Conservation (phyloP, 2,113 vertebrate genomes). For the Progne subis region DNA sequence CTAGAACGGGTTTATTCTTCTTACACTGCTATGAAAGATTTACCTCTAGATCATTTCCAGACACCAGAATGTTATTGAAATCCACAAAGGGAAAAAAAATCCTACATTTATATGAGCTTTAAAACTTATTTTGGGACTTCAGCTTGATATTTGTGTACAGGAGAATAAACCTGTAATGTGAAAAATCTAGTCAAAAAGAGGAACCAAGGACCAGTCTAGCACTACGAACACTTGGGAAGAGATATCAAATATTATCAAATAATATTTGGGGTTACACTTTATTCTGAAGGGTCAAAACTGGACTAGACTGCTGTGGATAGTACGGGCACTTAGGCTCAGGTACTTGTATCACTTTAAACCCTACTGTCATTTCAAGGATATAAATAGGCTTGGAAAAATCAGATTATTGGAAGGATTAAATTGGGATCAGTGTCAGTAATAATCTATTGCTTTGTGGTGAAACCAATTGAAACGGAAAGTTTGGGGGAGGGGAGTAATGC, state of each 20-base stretch:
- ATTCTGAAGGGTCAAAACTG: slow-evolving; percentile 1
- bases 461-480: neutral
- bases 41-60: slow-evolving; percentile 63
- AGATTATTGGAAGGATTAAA: slow-evolving; percentile 68
- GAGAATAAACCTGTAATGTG: neutral
- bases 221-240: neutral
- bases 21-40: slow-evolving; percentile 52
- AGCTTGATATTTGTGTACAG: neutral
- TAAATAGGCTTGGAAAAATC: slow-evolving; percentile 66
- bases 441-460: slow-evolving; percentile 41
- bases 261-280: neutral
- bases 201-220: neutral
- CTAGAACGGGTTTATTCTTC: slow-evolving; percentile 44
- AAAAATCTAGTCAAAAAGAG: neutral
- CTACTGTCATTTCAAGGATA: slow-evolving; percentile 46
- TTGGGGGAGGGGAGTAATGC: neutral
- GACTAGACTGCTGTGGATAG: neutral
- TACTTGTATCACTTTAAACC: slow-evolving; percentile 35
- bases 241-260: neutral
- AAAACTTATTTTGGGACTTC: slow-evolving; percentile 13
- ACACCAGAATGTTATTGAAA: slow-evolving; percentile 54
- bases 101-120: slow-evolving; percentile 27
- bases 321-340: neutral
- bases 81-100: slow-evolving; percentile 43
- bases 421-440: slow-evolving; percentile 53